Evolutionary conservation across 2,888 invertebrate species (phyloP).

Genomic region (Apantesis nais): DNA sequence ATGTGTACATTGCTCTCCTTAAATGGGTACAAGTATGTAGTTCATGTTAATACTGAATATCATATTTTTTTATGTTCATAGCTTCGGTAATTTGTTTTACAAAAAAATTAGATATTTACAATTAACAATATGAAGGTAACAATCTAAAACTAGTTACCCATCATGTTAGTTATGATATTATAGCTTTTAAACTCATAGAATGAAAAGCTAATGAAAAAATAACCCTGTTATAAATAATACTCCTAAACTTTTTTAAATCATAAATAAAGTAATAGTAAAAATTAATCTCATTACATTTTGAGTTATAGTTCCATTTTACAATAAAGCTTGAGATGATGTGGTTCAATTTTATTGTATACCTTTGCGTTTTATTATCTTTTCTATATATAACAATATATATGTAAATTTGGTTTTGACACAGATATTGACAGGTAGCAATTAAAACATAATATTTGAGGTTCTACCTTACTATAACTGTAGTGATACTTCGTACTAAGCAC

Average conservation of each 20-base stretch:
- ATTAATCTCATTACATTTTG: constrained; percentile 39
- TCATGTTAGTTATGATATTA: constrained; percentile 18
- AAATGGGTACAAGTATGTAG: not conserved
- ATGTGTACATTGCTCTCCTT: constrained; percentile 4
- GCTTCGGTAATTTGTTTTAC: constrained; percentile 16
- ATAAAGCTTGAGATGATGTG: constrained; percentile 12
- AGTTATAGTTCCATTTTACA: constrained; percentile 12
- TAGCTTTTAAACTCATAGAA: constrained; percentile 21
- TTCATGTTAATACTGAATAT: not conserved
- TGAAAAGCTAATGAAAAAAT: constrained; percentile 21
- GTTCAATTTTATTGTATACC: not conserved
- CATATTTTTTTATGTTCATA: constrained; percentile 17
- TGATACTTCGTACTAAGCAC: constrained; percentile 8
- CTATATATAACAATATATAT: not conserved
- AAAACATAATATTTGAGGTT: not conserved
- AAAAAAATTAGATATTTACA: constrained; percentile 43
- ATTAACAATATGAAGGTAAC: constrained; percentile 25
- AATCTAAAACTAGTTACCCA: constrained; percentile 26
- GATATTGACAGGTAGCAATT: not conserved
- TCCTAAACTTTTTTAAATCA: constrained; percentile 30
- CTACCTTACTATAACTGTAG: constrained; percentile 1
- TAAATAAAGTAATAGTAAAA: constrained; percentile 25
- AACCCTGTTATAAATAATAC: constrained; percentile 35
- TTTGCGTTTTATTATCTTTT: not conserved
- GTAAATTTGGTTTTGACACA: not conserved